Evolutionary conservation across 2,888 invertebrate species (phyloP).

Genomic region (Orthosia gracilis): DNA sequence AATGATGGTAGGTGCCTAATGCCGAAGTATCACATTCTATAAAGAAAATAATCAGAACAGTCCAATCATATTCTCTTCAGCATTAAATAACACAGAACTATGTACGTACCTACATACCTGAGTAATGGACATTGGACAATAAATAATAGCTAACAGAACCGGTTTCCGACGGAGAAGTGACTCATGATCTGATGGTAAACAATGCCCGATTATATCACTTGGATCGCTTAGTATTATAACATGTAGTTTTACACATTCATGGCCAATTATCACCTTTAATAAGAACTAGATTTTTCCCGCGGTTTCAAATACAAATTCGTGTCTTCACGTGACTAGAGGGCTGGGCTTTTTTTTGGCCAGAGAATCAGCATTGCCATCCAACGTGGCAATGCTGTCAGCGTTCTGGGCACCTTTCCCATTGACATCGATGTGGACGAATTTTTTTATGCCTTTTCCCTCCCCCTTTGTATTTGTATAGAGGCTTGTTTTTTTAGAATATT

Average conservation of each 20-base stretch:
- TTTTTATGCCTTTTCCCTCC: too few relatives aligned
- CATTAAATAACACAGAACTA: conserved; percentile 13
- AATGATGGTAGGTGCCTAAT: too few relatives aligned
- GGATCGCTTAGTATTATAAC: conserved; percentile 23
- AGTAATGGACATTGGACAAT: conserved; percentile 47
- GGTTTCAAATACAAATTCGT: too few relatives aligned
- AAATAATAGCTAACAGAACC: conserved; percentile 33
- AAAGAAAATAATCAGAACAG: not conserved
- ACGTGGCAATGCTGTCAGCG: too few relatives aligned
- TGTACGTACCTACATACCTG: conserved; percentile 16
- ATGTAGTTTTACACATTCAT: conserved; percentile 46
- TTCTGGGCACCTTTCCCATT: too few relatives aligned
- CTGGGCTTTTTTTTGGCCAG: too few relatives aligned
- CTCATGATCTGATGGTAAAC: conserved; percentile 53
- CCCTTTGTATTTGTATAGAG: too few relatives aligned
- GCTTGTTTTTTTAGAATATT: too few relatives aligned
- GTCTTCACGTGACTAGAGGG: too few relatives aligned
- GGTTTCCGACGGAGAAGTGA: conserved; percentile 45
- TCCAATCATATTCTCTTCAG: conserved; percentile 14
- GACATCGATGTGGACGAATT: too few relatives aligned
- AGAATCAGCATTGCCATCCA: too few relatives aligned
- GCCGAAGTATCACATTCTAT: not conserved
- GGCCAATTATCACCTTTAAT: conserved; percentile 21
- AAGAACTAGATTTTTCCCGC: not conserved
- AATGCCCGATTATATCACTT: conserved; percentile 39